Percentiles rank a stretch among this genome's conserved stretches.
phyloP scores from a whole-genome alignment of 2,797 vertebrate genomes.

The Sciurus vulgaris region DNA sequence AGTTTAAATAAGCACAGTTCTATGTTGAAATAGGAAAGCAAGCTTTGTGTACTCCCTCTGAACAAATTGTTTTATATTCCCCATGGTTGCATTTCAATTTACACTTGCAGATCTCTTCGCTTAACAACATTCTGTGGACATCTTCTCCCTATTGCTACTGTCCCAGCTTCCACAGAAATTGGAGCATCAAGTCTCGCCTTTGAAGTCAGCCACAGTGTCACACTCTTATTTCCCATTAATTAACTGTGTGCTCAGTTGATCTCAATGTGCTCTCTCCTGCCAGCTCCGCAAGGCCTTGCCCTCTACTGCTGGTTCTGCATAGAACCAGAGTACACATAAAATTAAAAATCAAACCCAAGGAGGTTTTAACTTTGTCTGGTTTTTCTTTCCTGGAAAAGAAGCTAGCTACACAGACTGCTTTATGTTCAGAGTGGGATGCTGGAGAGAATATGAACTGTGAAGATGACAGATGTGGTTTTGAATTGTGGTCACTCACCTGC shows the following conservation, averaged over 20 bases:
- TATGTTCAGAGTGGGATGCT: background rate
- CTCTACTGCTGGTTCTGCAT: background rate
- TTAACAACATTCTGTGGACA: background rate
- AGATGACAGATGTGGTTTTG: background rate
- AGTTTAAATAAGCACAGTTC: background rate
- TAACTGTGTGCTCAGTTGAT: slow-evolving; percentile 28
- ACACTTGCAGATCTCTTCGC: background rate
- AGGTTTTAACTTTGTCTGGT: background rate
- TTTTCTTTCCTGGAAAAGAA: slow-evolving; percentile 18
- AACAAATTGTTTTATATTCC: background rate
- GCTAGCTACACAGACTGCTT: background rate
- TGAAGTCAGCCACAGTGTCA: background rate
- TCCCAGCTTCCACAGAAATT: background rate
- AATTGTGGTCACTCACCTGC: background rate
- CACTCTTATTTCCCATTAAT: slow-evolving; percentile 20
- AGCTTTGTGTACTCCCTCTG: background rate
- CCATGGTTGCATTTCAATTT: background rate
- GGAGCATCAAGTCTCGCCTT: background rate
- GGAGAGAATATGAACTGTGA: background rate
- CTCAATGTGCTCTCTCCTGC: background rate
- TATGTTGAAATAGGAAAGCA: background rate
- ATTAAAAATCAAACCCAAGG: slow-evolving; percentile 38
- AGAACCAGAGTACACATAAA: background rate
- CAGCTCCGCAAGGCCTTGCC: background rate
- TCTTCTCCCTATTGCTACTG: background rate